Conservation (phyloP, 1,140 invertebrate genomes). For the Drosophila fuyamai region DNA sequence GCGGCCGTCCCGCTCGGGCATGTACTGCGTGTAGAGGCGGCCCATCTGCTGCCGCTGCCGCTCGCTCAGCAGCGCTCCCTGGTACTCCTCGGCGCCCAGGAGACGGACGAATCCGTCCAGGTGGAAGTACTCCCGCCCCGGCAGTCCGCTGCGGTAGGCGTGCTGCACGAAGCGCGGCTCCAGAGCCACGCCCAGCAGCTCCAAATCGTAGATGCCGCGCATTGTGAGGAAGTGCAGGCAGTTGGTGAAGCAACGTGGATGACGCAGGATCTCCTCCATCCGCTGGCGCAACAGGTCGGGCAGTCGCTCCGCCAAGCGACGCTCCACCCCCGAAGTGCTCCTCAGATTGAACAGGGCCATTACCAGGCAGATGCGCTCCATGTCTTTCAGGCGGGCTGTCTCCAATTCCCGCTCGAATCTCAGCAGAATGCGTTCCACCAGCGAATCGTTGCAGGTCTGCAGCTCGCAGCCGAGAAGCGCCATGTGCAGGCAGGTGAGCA, state of each 20-base stretch:
- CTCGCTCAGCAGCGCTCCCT: slow-evolving; percentile 85
- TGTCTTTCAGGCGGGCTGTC: slow-evolving; percentile 87
- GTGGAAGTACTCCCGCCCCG: slow-evolving; percentile 85
- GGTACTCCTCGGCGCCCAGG: slow-evolving; percentile 84
- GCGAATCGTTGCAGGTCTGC: slow-evolving; percentile 81
- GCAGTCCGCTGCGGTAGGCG: slow-evolving; percentile 71
- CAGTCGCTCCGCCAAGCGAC: slow-evolving; percentile 84
- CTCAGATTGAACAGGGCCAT: slow-evolving; percentile 85
- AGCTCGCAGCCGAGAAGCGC: slow-evolving; percentile 85
- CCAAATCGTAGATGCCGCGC: slow-evolving; percentile 84
- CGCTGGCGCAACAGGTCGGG: slow-evolving; percentile 85
- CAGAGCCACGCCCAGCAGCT: slow-evolving; percentile 85
- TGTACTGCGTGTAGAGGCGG: slow-evolving; percentile 85
- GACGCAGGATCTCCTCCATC: slow-evolving; percentile 84
- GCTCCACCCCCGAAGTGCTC: slow-evolving; percentile 73
- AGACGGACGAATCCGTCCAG: slow-evolving; percentile 86
- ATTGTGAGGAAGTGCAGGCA: slow-evolving; percentile 85
- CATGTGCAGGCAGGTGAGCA: slow-evolving; percentile 86
- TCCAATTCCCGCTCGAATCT: slow-evolving; percentile 79
- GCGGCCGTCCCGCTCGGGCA: slow-evolving; percentile 84
- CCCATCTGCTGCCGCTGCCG: slow-evolving; percentile 79
- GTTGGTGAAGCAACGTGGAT: slow-evolving; percentile 83
- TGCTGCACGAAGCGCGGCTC: slow-evolving; percentile 84
- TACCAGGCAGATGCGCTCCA: slow-evolving; percentile 87
- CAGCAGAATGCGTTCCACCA: slow-evolving; percentile 78